Evolutionary conservation across 2,888 invertebrate genomes (phyloP).

Genomic region (Drosophila mimica): DNA sequence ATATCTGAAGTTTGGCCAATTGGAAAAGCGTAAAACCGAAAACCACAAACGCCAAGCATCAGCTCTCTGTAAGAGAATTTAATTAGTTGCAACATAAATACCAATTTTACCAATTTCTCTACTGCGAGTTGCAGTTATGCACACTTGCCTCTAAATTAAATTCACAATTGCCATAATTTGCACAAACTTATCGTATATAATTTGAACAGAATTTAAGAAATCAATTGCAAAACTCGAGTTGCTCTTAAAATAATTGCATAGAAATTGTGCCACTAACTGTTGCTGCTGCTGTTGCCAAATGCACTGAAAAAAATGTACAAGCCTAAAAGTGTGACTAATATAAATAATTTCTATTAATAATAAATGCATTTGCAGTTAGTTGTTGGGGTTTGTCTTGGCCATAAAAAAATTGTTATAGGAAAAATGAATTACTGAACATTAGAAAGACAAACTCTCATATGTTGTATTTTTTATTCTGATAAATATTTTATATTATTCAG

Average conservation of each 20-base stretch:
- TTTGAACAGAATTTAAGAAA: slow-evolving; percentile 3
- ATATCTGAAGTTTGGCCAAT: slow-evolving; percentile 32
- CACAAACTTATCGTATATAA: neutral
- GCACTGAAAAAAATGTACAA: neutral
- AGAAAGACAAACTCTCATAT: too few relatives aligned
- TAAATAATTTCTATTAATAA: too few relatives aligned
- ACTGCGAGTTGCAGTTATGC: neutral
- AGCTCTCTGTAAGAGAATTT: neutral
- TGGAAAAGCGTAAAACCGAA: slow-evolving; percentile 30
- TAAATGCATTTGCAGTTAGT: too few relatives aligned
- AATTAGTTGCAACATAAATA: neutral
- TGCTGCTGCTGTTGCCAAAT: slow-evolving; percentile 27
- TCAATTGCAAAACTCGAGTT: slow-evolving; percentile 19
- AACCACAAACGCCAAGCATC: slow-evolving; percentile 28
- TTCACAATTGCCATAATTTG: neutral
- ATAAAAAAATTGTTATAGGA: too few relatives aligned
- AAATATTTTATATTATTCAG: too few relatives aligned
- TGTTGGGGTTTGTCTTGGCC: too few relatives aligned
- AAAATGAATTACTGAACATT: too few relatives aligned
- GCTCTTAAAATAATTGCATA: slow-evolving; percentile 29
- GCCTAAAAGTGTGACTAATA: too few relatives aligned
- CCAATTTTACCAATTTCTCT: neutral
- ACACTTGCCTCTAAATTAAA: neutral
- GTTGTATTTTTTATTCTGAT: too few relatives aligned
- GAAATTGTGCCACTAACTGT: slow-evolving; percentile 46